These are phyloP conservation scores for Pyralis farinalis DNA, from an alignment of 2,888 invertebrate genomes.

Conservation along the genomic window DNA sequence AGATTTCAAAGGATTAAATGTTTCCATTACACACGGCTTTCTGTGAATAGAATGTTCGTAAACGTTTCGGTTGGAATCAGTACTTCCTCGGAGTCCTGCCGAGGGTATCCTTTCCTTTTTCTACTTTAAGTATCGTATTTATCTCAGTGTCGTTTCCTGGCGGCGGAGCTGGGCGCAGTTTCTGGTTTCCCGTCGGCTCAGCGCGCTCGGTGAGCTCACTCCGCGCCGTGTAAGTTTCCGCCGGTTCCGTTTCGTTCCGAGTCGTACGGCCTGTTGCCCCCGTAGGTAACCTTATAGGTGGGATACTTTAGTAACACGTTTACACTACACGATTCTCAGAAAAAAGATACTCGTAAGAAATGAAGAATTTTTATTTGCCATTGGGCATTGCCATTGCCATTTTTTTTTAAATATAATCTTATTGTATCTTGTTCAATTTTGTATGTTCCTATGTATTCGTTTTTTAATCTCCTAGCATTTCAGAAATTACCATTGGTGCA, in stretches of 20 bases:
- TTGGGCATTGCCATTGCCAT: no score
- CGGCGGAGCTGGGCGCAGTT: not conserved
- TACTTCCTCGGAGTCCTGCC: not conserved
- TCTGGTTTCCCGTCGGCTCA: not conserved
- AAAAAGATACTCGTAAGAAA: no score
- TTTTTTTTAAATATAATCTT: no score
- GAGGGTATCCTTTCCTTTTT: not conserved
- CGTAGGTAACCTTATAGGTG: not conserved
- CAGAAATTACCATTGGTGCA: no score
- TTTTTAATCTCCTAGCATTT: no score
- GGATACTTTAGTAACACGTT: not conserved
- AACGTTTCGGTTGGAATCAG: not conserved
- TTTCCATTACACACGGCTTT: constrained; percentile 54
- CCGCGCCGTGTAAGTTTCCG: not conserved
- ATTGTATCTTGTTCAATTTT: no score
- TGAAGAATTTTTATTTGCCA: no score
- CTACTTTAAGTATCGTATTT: not conserved
- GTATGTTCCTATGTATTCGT: no score
- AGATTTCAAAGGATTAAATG: constrained; percentile 64
- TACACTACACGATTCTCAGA: no score
- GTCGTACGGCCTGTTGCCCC: no score
- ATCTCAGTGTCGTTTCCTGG: not conserved
- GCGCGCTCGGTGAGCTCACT: not conserved
- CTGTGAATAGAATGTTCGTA: constrained; percentile 20
- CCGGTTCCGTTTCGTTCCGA: not conserved